Base-by-base conservation (phyloP, 2,888 invertebrate species). In the Caenorhabditis parvicauda region DNA sequence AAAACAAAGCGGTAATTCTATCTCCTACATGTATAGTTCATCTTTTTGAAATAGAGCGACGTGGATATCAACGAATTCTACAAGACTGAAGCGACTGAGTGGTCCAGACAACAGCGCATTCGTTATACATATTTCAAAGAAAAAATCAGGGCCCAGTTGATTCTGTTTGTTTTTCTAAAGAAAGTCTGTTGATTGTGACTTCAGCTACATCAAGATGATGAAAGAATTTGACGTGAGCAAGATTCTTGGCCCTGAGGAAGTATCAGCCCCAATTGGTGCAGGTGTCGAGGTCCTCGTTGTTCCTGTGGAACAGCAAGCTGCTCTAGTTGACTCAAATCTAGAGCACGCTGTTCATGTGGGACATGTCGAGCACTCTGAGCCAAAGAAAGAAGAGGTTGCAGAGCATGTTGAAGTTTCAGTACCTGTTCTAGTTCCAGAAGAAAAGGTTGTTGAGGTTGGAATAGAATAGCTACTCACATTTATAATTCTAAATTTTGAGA, bases 121-220 rank as follows among this genome's bases (percentile, higher is more conserved):
- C 55, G 72, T 22, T 72, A 72, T 61, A 70, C 66, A 39, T 72
- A 66, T 41, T 72, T 70, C 54, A 52, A 66, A 41, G 66, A 70
- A 19, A 67, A 70, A 47, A 60, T 70, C 21, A 50, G 59, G 6
- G 49, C 58, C 9, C 70, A 70, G 72, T 64, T 72, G 27, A 39
- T 61, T 4, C 64, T 17, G 29, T 32, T 19, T 2, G 12, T 24
- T n/a, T 29, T 17, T 4, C 17, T 22, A 27, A 19, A 19, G 14
- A n/a, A 14, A 24, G 28, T 29, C 14, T n/a, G n/a, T n/a, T n/a
- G n/a, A n/a, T n/a, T n/a, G n/a, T n/a, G n/a, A n/a, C 44, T 54
- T 41, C 27, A 59, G 59, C 21, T 59, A 59, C 41, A 28, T 49
- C 2, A 54, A 59, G 14, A 32, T 59, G 9, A 54, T 41, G 3